phyloP scores from a whole-genome alignment of 2,888 invertebrate genomes.

The Xiphydria camelus region DNA sequence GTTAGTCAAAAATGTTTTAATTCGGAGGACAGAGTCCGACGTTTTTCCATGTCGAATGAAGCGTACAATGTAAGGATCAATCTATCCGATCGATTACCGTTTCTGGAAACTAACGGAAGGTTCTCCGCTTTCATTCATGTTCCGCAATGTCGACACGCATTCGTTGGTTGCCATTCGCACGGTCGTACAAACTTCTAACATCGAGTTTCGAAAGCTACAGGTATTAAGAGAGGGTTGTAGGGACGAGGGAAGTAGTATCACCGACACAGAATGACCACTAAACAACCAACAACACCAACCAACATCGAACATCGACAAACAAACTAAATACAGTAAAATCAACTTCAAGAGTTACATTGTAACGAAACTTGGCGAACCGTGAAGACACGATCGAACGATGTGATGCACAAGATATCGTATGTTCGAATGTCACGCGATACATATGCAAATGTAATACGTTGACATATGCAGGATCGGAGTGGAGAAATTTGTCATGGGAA shows the following conservation, averaged over 20 bases:
- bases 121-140: not conserved
- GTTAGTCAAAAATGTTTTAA: too few relatives aligned
- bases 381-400: conserved; percentile 47
- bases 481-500: too few relatives aligned
- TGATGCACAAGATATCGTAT: conserved; percentile 19
- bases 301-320: conserved; percentile 56
- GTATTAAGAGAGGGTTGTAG: too few relatives aligned
- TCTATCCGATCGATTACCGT: too few relatives aligned
- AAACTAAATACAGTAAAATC: conserved; percentile 54
- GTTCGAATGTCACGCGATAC: conserved; percentile 11
- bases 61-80: too few relatives aligned
- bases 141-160: not conserved
- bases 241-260: conserved; percentile 36
- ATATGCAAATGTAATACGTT: conserved; percentile 12
- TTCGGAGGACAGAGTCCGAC: too few relatives aligned
- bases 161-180: conserved; percentile 12
- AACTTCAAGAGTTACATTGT: conserved; percentile 55
- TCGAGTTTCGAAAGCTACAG: too few relatives aligned
- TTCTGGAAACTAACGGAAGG: too few relatives aligned
- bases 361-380: conserved; percentile 50
- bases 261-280: conserved; percentile 55
- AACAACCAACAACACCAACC: conserved; percentile 56
- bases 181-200: conserved; percentile 40
- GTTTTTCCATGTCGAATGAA: too few relatives aligned
- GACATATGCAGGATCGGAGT: too few relatives aligned